Evolutionary conservation across 2,888 invertebrate genomes (phyloP).

Genomic region (Stenodema calcarata): DNA sequence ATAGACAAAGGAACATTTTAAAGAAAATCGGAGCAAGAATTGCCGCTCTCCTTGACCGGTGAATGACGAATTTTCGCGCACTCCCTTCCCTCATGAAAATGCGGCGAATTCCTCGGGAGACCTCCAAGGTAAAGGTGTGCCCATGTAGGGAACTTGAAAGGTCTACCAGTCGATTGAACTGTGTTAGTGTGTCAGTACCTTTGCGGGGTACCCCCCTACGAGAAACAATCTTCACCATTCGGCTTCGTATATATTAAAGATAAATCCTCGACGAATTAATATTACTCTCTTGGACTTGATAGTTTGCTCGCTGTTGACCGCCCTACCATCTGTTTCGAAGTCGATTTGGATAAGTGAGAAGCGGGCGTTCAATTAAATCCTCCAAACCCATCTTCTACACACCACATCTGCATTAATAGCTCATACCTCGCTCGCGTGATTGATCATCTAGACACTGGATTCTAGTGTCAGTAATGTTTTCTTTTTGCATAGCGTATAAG

Average conservation of each 20-base stretch:
- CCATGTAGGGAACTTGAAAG: slow-evolving; percentile 45
- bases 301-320: not conserved
- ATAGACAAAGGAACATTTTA: not conserved
- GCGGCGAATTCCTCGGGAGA: not conserved
- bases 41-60: not conserved
- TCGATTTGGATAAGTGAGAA: too few relatives aligned
- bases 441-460: too few relatives aligned
- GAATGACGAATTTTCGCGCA: not conserved
- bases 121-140: slow-evolving; percentile 25
- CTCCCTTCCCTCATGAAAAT: not conserved
- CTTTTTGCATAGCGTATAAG: too few relatives aligned
- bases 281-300: not conserved
- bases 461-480: too few relatives aligned
- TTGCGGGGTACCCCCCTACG: not conserved
- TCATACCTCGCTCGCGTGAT: too few relatives aligned
- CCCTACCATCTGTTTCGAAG: too few relatives aligned
- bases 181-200: slow-evolving; percentile 44
- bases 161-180: slow-evolving; percentile 34
- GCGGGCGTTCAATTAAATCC: too few relatives aligned
- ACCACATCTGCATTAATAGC: too few relatives aligned
- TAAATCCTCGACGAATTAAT: not conserved
- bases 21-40: not conserved
- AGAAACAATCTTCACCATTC: not conserved
- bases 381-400: too few relatives aligned
- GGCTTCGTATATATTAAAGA: not conserved